These are phyloP conservation scores for Galleria mellonella DNA, from an alignment of 1,140 invertebrate genomes.

Conservation along the genomic window DNA sequence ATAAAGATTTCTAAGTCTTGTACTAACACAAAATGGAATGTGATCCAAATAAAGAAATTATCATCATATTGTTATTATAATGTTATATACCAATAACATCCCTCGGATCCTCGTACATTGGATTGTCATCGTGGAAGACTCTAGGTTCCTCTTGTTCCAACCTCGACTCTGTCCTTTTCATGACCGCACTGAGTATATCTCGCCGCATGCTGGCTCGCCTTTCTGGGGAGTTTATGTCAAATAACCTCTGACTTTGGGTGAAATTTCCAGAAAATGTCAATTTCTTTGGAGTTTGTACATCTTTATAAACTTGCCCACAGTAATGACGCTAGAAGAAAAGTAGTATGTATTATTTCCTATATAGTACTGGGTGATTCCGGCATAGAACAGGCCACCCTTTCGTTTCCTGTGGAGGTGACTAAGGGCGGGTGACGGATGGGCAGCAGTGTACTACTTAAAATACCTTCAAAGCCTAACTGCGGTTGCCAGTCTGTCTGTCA, in stretches of 20 bases:
- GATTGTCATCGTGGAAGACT: slow-evolving; percentile 30
- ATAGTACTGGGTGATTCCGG: too few relatives aligned
- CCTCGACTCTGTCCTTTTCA: slow-evolving; percentile 38
- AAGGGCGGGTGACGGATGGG: too few relatives aligned
- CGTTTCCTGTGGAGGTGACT: too few relatives aligned
- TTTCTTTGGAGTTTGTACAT: slow-evolving; percentile 22
- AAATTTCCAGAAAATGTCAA: slow-evolving; percentile 50
- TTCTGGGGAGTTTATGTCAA: slow-evolving; percentile 32
- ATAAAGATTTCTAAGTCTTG: too few relatives aligned
- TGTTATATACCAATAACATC: slow-evolving; percentile 46
- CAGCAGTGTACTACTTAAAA: too few relatives aligned
- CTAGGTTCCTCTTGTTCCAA: slow-evolving; percentile 12
- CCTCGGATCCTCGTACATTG: slow-evolving; percentile 54
- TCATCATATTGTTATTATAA: too few relatives aligned
- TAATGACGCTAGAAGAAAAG: slow-evolving; percentile 13
- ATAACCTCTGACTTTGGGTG: slow-evolving; percentile 25
- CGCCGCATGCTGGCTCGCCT: slow-evolving; percentile 36
- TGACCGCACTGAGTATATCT: slow-evolving; percentile 43
- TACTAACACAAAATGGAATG: too few relatives aligned
- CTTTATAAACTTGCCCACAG: slow-evolving; percentile 28
- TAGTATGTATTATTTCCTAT: neutral
- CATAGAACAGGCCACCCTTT: too few relatives aligned
- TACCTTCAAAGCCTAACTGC: too few relatives aligned
- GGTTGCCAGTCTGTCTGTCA: too few relatives aligned
- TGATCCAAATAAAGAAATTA: too few relatives aligned